These are phyloP conservation scores for Eurystomus glaucurus DNA, from an alignment of 2,797 vertebrate genomes.

Conservation along the genomic window DNA sequence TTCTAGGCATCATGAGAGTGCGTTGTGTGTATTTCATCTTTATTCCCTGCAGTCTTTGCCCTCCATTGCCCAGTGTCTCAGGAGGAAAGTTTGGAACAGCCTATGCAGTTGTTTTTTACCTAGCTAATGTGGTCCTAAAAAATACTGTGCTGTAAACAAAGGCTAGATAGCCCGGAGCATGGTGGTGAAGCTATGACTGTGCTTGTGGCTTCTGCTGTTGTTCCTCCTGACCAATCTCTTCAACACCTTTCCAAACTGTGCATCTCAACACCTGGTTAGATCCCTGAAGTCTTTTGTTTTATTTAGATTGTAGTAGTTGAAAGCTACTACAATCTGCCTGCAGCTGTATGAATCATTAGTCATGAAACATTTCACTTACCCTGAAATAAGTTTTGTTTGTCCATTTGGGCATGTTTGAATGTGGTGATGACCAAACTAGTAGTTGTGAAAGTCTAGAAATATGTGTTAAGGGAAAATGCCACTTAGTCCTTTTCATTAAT, in stretches of 20 bases:
- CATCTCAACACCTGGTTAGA: not conserved
- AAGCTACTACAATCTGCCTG: not conserved
- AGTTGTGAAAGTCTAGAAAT: not conserved
- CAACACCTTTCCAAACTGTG: not conserved
- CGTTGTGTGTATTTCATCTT: not conserved
- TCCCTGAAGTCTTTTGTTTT: not conserved
- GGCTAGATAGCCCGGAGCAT: not conserved
- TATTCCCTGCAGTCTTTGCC: not conserved
- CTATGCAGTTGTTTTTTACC: not conserved
- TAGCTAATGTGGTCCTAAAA: not conserved
- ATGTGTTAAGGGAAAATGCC: not conserved
- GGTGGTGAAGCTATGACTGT: not conserved
- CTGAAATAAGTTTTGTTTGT: not conserved
- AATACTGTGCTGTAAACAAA: not conserved
- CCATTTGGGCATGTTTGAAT: not conserved
- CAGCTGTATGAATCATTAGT: not conserved
- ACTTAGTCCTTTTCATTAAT: not conserved
- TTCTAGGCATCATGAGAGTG: not conserved
- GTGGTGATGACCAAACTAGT: not conserved
- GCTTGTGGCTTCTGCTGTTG: not conserved
- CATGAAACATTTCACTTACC: not conserved
- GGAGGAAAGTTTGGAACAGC: not conserved
- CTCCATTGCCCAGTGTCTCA: rapidly evolving
- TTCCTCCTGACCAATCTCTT: not conserved
- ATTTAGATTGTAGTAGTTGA: not conserved